A percentile compares a stretch with the other conserved stretches of the same genome.
These are phyloP conservation scores for Crenuchus spilurus DNA, from an alignment of 2,797 vertebrate species.

Conservation along the genomic window DNA sequence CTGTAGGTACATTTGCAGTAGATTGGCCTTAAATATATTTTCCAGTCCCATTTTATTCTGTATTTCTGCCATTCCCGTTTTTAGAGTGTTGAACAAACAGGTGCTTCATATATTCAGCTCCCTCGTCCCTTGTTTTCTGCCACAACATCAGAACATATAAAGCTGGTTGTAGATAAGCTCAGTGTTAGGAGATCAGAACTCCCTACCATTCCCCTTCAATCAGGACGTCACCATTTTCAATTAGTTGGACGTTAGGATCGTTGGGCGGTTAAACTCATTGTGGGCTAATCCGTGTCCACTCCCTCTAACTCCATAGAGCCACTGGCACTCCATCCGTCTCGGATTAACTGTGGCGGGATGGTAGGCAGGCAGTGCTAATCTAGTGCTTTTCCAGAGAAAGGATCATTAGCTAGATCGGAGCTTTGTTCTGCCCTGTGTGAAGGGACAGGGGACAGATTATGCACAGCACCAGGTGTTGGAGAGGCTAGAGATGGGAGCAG, in stretches of 20 bases:
- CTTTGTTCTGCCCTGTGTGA: constrained; percentile 7
- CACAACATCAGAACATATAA: constrained; percentile 30
- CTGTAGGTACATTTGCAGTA: not conserved
- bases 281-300: constrained; percentile 42
- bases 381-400: constrained; percentile 35
- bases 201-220: constrained; percentile 9
- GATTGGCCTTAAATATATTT: not conserved
- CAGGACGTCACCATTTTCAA: constrained; percentile 38
- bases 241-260: constrained; percentile 37
- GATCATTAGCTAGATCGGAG: constrained; percentile 49
- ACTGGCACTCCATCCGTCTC: constrained; percentile 18
- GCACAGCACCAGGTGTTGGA: constrained; percentile 39
- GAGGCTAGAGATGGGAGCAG: not conserved
- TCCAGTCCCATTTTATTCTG: not conserved
- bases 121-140: constrained; percentile 27
- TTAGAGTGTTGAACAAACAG: not conserved
- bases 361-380: constrained; percentile 24
- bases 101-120: constrained; percentile 24
- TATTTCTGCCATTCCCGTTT: not conserved
- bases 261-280: constrained; percentile 36
- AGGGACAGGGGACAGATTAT: constrained; percentile 34
- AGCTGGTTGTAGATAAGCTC: constrained; percentile 39
- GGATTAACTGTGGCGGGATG: constrained; percentile 29
- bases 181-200: constrained; percentile 33
- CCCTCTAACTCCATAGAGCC: constrained; percentile 22